These are phyloP conservation scores for Synergus laeviventris DNA, from an alignment of 2,888 invertebrate species.

Conservation along the genomic window DNA sequence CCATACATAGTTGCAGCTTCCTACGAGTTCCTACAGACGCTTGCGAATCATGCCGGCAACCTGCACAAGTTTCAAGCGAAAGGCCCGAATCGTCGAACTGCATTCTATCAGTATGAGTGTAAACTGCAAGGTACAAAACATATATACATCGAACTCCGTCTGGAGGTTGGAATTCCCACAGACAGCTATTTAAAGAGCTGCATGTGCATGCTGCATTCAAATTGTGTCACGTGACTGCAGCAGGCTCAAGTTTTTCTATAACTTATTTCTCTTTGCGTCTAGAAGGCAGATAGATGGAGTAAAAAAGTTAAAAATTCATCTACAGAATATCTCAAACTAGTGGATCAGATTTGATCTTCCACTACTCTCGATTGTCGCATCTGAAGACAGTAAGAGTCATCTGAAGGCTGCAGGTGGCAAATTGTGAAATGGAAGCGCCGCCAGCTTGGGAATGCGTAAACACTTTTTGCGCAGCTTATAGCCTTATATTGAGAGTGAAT, in stretches of 20 bases:
- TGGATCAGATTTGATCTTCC: neutral
- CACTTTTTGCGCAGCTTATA: neutral
- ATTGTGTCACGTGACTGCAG: conserved; percentile 47
- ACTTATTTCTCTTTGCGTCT: neutral
- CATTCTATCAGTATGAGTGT: neutral
- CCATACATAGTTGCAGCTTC: conserved; percentile 4
- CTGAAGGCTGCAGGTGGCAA: neutral
- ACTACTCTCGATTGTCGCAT: neutral
- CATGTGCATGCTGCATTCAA: conserved; percentile 49
- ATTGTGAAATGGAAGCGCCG: neutral
- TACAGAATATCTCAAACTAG: neutral
- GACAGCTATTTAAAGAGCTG: conserved; percentile 56
- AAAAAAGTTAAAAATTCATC: neutral
- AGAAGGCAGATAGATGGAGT: neutral
- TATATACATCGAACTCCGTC: neutral
- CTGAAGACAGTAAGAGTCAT: neutral
- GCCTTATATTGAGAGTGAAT: neutral
- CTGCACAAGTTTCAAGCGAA: conserved; percentile 5
- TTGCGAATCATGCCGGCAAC: neutral
- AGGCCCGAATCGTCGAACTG: conserved; percentile 13
- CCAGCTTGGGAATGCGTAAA: neutral
- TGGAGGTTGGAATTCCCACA: conserved; percentile 18
- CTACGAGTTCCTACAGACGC: neutral
- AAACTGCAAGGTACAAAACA: neutral
- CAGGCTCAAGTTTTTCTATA: neutral